These are phyloP conservation scores for Folsomia candida DNA, from an alignment of 2,888 invertebrate genomes.

Conservation along the genomic window DNA sequence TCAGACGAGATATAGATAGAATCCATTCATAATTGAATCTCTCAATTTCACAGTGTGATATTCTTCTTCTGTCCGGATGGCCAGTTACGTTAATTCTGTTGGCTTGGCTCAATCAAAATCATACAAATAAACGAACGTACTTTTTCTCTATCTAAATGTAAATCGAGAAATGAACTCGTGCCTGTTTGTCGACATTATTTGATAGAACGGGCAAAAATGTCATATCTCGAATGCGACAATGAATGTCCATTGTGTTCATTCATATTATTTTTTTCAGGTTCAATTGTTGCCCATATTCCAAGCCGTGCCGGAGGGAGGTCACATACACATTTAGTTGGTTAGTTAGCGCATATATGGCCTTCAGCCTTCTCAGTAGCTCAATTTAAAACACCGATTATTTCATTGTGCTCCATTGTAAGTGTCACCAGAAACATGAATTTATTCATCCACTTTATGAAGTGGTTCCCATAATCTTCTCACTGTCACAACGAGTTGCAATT, in stretches of 20 bases:
- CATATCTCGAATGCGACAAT: no score
- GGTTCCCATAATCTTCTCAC: not conserved
- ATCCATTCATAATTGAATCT: not conserved
- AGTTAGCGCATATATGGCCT: not conserved
- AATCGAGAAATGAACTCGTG: not conserved
- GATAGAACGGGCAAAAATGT: no score
- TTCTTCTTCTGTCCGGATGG: not conserved
- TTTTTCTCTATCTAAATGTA: not conserved
- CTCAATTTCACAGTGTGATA: constrained; percentile 7
- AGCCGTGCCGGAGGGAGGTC: no score
- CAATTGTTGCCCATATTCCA: no score
- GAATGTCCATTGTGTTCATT: no score
- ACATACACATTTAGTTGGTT: not conserved
- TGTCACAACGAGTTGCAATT: not conserved
- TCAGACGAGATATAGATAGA: not conserved
- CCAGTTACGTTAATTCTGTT: not conserved
- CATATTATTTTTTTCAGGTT: no score
- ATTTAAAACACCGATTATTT: not conserved
- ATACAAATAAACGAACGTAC: not conserved
- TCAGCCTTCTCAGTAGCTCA: not conserved
- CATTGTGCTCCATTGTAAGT: not conserved
- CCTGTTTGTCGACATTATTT: not conserved
- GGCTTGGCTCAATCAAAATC: not conserved
- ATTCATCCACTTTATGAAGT: not conserved
- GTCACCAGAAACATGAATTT: not conserved